Evolutionary conservation across 1,140 invertebrate species (phyloP).

Genomic region (Sweltsa coloradensis): DNA sequence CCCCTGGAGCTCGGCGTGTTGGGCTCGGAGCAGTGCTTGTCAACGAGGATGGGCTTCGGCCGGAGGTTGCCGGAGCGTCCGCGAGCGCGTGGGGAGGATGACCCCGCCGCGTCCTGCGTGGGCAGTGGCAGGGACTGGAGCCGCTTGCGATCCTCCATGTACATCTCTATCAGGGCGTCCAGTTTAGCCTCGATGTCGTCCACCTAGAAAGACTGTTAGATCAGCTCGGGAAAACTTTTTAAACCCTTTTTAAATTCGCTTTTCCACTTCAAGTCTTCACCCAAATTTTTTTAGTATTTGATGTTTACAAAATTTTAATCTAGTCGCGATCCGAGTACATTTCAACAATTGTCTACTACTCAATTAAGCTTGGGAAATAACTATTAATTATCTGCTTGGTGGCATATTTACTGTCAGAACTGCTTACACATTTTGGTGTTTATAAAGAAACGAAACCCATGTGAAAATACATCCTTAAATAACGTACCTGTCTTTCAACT

Average conservation of each 20-base stretch:
- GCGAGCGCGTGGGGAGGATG: conserved; percentile 21
- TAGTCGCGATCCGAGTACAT: no score
- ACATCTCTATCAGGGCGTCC: conserved; percentile 84
- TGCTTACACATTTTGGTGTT: no score
- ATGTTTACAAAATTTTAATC: no score
- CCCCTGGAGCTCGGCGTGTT: conserved; percentile 50
- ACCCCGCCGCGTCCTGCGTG: conserved; percentile 9
- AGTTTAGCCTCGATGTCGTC: conserved; percentile 89
- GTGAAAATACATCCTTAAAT: conserved; percentile 2
- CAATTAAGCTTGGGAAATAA: no score
- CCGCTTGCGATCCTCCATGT: conserved; percentile 75
- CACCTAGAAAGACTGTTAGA: conserved; percentile 56
- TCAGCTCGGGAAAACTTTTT: no score
- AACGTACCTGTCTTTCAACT: conserved; percentile 81
- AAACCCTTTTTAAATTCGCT: no score
- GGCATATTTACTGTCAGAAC: no score
- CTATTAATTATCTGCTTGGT: no score
- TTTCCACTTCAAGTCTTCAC: no score
- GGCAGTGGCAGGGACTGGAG: conserved; percentile 36
- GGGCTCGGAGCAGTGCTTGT: conserved; percentile 67
- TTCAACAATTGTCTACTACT: no score
- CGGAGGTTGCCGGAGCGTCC: conserved; percentile 18
- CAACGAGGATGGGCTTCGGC: conserved; percentile 49
- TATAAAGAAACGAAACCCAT: no score
- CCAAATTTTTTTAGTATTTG: no score